Evolutionary conservation across 2,888 invertebrate genomes (phyloP).

Genomic region (Trachelus iudaicus): DNA sequence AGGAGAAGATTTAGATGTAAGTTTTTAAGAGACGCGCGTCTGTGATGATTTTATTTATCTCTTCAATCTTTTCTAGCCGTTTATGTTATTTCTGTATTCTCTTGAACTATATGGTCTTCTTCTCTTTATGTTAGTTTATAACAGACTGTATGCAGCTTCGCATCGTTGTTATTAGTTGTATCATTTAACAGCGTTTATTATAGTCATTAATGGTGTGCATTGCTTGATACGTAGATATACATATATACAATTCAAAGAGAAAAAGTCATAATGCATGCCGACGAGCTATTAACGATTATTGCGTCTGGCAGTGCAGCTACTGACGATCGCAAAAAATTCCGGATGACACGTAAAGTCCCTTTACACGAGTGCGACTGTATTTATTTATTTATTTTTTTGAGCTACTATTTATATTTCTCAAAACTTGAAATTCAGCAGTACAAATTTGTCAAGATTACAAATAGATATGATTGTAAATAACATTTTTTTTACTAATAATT

Average conservation of each 20-base stretch:
- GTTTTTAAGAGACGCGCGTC: background rate
- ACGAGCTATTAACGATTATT: constrained; percentile 7
- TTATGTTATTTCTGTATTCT: background rate
- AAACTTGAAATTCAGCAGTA: background rate
- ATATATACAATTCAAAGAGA: background rate
- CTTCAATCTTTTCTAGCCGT: background rate
- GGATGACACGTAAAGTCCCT: background rate
- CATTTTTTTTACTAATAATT: background rate
- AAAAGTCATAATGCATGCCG: constrained; percentile 1
- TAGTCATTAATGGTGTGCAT: background rate
- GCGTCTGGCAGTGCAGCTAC: background rate
- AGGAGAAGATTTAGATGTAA: background rate
- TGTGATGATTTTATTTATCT: background rate
- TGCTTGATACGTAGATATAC: background rate
- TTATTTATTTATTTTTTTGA: background rate
- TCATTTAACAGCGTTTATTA: background rate
- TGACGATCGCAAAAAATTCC: constrained; percentile 5
- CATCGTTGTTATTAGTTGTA: background rate
- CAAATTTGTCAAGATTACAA: background rate
- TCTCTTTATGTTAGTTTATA: background rate
- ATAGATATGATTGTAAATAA: background rate
- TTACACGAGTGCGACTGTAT: background rate
- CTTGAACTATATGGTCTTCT: background rate
- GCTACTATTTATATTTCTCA: background rate
- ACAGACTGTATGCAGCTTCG: background rate